Evolutionary conservation across 2,888 invertebrate species (phyloP).

Genomic region (Pristionchus exspectatus): DNA sequence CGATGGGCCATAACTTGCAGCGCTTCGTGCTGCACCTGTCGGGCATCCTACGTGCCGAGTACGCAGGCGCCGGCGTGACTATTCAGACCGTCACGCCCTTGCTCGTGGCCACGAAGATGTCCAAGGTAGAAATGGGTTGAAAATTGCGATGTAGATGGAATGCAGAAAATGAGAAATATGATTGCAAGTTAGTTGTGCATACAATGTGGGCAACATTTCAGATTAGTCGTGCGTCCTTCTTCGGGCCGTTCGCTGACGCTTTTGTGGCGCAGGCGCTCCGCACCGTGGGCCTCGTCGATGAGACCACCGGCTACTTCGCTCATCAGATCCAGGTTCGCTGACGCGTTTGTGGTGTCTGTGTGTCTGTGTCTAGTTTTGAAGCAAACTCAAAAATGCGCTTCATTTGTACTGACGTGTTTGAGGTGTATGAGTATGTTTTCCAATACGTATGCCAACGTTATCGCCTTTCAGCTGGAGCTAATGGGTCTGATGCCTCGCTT

Average conservation of each 20-base stretch:
- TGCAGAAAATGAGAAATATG: too few relatives aligned
- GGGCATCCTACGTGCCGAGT: slow-evolving; percentile 79
- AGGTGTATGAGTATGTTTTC: too few relatives aligned
- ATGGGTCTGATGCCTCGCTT: slow-evolving; percentile 38
- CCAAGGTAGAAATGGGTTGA: slow-evolving; percentile 59
- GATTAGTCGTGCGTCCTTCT: slow-evolving; percentile 55
- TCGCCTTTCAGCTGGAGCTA: slow-evolving; percentile 39
- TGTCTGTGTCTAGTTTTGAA: too few relatives aligned
- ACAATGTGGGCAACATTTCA: background rate
- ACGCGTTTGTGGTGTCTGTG: background rate
- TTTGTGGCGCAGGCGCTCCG: slow-evolving; percentile 65
- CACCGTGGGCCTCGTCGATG: slow-evolving; percentile 70
- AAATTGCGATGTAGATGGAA: too few relatives aligned
- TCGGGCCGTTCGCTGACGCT: slow-evolving; percentile 49
- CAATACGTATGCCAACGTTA: background rate
- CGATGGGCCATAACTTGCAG: slow-evolving; percentile 72
- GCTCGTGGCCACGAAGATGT: slow-evolving; percentile 77
- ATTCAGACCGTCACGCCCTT: slow-evolving; percentile 77
- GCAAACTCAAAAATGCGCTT: too few relatives aligned
- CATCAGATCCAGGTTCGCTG: slow-evolving; percentile 67
- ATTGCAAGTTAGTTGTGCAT: too few relatives aligned
- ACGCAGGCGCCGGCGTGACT: slow-evolving; percentile 79
- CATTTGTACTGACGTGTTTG: too few relatives aligned
- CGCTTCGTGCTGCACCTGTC: slow-evolving; percentile 76
- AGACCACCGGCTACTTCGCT: slow-evolving; percentile 74